Conservation (phyloP, 2,888 invertebrate genomes). For the Parnassius smintheus region DNA sequence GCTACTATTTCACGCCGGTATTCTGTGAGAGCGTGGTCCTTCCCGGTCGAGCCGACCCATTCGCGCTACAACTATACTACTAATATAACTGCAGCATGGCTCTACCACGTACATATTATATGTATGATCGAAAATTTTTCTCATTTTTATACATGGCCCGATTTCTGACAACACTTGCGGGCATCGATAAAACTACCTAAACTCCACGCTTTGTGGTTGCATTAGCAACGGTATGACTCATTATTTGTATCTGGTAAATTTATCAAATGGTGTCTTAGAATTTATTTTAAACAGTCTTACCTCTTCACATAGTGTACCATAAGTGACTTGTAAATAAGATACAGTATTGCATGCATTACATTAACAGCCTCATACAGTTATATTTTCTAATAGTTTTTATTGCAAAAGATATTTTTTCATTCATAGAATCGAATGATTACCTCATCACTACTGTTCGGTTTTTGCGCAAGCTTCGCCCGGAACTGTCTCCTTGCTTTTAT, state of each 20-base stretch:
- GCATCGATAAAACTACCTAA: conserved; percentile 12
- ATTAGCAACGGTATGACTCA: conserved; percentile 57
- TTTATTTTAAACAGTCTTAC: background rate
- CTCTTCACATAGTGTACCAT: conserved; percentile 4
- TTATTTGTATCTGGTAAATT: conserved; percentile 44
- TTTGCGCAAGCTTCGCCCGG: conserved; percentile 39
- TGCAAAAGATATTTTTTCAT: conserved; percentile 51
- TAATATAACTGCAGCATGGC: too few relatives aligned
- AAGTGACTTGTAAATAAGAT: background rate
- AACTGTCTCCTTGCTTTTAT: conserved; percentile 35
- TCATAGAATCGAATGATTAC: conserved; percentile 59
- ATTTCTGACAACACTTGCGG: background rate
- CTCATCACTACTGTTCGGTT: conserved; percentile 60
- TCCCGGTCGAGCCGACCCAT: too few relatives aligned
- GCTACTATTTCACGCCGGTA: too few relatives aligned
- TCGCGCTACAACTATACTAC: too few relatives aligned
- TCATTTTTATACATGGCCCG: too few relatives aligned
- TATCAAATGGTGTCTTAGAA: conserved; percentile 39
- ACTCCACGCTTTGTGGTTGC: conserved; percentile 52
- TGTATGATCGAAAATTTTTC: too few relatives aligned
- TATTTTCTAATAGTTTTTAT: conserved; percentile 43
- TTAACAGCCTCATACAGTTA: conserved; percentile 43
- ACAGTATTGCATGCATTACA: conserved; percentile 3
- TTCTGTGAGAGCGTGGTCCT: too few relatives aligned
- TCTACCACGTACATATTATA: too few relatives aligned